Evolutionary conservation across 2,797 vertebrate species (phyloP).

Genomic region (Antrozous pallidus): DNA sequence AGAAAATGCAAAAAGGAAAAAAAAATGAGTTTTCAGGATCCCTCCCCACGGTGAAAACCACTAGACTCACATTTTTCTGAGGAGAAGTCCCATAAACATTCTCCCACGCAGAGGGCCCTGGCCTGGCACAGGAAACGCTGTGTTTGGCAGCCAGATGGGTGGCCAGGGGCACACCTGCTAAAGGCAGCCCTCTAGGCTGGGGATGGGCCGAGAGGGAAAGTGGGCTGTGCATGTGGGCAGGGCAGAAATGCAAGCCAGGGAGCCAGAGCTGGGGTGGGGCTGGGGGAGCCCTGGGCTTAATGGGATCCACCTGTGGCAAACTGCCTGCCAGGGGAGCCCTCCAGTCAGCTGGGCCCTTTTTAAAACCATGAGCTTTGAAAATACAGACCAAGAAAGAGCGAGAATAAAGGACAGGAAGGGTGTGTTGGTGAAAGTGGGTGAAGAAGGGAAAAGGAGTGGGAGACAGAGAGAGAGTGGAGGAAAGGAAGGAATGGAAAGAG

Average conservation of each 20-base stretch:
- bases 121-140: fast-evolving
- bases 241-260: neutral
- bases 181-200: neutral
- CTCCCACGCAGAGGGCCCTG: fast-evolving
- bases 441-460: neutral
- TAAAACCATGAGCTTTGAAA: neutral
- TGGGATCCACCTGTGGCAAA: constrained; percentile 11
- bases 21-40: neutral
- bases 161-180: neutral
- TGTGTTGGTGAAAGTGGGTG: neutral
- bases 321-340: neutral
- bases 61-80: neutral
- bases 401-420: too few species aligned
- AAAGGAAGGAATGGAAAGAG: neutral
- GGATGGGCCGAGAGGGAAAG: neutral
- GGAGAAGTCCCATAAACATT: neutral
- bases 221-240: fast-evolving
- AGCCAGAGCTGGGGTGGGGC: neutral
- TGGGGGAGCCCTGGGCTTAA: neutral
- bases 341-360: neutral
- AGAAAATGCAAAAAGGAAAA: neutral
- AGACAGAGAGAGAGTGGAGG: neutral
- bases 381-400: too few species aligned
- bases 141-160: neutral
- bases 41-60: neutral